Evolutionary conservation across 1,140 invertebrate species (phyloP).

Genomic region (Diachasmimorpha longicaudata): DNA sequence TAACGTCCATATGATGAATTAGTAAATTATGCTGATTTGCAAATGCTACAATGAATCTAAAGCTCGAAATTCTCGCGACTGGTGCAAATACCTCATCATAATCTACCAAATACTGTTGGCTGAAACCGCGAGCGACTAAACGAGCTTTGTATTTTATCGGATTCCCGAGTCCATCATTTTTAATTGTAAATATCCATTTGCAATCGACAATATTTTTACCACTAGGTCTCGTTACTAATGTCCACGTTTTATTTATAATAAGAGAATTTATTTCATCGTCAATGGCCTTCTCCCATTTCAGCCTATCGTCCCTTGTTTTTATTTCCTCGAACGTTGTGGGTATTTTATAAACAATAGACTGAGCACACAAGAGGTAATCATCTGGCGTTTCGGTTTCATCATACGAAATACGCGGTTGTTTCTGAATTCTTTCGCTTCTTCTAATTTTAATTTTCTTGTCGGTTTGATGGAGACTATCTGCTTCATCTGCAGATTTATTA

Average conservation of each 20-base stretch:
- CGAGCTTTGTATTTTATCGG: no score
- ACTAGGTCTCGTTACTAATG: background rate
- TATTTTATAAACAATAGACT: background rate
- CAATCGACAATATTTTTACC: background rate
- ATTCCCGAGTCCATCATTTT: no score
- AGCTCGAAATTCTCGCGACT: background rate
- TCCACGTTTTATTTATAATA: background rate
- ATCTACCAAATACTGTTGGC: no score
- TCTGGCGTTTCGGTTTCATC: slow-evolving; percentile 26
- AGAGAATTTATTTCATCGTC: background rate
- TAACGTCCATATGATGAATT: slow-evolving; percentile 40
- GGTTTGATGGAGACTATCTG: background rate
- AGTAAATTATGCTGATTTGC: background rate
- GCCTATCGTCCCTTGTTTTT: slow-evolving; percentile 36
- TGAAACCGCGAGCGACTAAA: no score
- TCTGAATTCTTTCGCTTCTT: slow-evolving; percentile 40
- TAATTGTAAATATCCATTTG: no score
- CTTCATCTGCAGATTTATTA: background rate
- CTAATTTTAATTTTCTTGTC: slow-evolving; percentile 17
- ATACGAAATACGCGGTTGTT: slow-evolving; percentile 37
- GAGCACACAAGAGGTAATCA: slow-evolving; percentile 16
- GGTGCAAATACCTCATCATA: no score
- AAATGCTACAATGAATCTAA: slow-evolving; percentile 20
- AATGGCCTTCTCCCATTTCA: slow-evolving; percentile 17
- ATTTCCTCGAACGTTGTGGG: slow-evolving; percentile 43